Evolutionary conservation across 2,888 invertebrate genomes (phyloP), one percentile per base, ranked within the genome.

Genomic region (Plebejus melissa): DNA sequence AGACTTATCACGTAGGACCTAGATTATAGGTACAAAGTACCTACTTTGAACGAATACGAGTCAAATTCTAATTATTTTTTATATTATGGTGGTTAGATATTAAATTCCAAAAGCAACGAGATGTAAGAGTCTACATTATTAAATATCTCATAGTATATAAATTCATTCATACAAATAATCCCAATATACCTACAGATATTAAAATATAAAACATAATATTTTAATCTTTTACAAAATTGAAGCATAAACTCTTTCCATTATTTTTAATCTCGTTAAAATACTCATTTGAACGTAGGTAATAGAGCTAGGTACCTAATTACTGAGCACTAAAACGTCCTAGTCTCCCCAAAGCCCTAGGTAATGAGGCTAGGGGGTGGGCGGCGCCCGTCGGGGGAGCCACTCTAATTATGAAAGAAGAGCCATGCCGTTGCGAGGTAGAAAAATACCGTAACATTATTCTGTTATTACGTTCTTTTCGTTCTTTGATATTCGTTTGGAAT

Each of bases 341-440:
- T 81, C 82, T 83, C 83, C 83, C 84, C 84, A 85, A 85, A 81
- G 85, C 83, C 82, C 85, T 90, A 92, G 91, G 91, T 92, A 91
- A 90, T 89, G 88, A 88, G 87, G 82, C 54, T 28, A 28, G 83
- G 84, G 85, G 87, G 74, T 77, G 75, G 77, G 57, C 76, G 76
- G 78, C 76, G 82, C 81, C 79, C 77, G 80, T 79, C 85, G 84
- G 86, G 85, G 87, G 88, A 88, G 89, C 88, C 88, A 88, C 88
- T 90, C 87, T 90, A 91, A 92, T 92, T 91, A 92, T 91, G 90
- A 90, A 91, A 90, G 90, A 91, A 92, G 90, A 88, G 85, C 85
- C 87, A 88, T 87, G 86, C 85, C 82, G 82, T 72, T 79, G 77
- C 78, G 79, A 79, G 78, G 79, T 79, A 74, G 76, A 77, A 75